phyloP scores from a whole-genome alignment of 2,888 invertebrate species.

The Dasypolia templi region DNA sequence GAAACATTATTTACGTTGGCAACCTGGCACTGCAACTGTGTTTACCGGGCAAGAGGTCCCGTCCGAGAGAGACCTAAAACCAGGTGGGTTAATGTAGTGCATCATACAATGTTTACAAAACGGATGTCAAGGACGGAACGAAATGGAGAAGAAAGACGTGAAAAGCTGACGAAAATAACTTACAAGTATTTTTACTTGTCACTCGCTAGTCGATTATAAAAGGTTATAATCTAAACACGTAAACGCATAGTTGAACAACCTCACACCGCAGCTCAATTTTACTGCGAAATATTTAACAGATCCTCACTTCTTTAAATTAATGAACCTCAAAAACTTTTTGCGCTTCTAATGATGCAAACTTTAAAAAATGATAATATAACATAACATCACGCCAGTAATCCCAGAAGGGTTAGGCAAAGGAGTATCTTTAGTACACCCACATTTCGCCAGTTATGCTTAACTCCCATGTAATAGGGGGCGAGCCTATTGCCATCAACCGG shows the following conservation, averaged over 20 bases:
- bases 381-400: no score
- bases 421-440: no score
- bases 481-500: no score
- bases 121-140: not conserved
- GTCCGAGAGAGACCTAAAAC: not conserved
- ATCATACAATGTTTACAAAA: slow-evolving; percentile 6
- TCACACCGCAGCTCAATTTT: not conserved
- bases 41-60: not conserved
- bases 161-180: not conserved
- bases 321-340: no score
- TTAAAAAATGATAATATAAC: no score
- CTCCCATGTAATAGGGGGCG: no score
- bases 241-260: not conserved
- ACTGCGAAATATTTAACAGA: no score
- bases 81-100: not conserved
- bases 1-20: slow-evolving; percentile 12
- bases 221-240: not conserved
- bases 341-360: no score
- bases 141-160: not conserved
- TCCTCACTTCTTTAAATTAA: no score
- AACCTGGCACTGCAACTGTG: not conserved
- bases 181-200: no score
- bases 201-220: slow-evolving; percentile 18
- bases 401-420: no score
- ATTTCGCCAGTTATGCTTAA: no score